phyloP scores from a whole-genome alignment of 1,140 invertebrate genomes.

The Zaprionus capensis region DNA sequence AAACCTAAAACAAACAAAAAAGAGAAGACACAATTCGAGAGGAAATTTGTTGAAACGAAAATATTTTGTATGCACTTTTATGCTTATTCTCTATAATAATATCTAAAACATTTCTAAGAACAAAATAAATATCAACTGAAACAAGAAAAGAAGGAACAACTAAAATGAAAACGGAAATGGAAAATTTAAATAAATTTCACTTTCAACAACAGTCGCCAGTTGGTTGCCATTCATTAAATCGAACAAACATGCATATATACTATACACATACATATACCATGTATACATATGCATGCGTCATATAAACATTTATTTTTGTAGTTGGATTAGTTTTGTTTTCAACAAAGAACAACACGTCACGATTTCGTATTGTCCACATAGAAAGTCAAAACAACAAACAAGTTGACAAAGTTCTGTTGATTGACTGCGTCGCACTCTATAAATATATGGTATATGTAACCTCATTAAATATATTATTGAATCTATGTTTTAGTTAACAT shows the following conservation, averaged over 20 bases:
- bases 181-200: slow-evolving; percentile 44
- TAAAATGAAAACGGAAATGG: slow-evolving; percentile 42
- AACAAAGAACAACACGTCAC: slow-evolving; percentile 60
- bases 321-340: slow-evolving; percentile 46
- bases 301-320: slow-evolving; percentile 41
- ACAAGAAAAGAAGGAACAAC: slow-evolving; percentile 23
- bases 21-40: neutral
- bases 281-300: neutral
- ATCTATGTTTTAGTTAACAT: neutral
- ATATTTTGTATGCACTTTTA: slow-evolving; percentile 74
- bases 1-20: neutral
- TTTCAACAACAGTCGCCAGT: slow-evolving; percentile 49
- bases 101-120: slow-evolving; percentile 50
- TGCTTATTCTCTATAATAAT: slow-evolving; percentile 69
- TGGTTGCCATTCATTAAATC: slow-evolving; percentile 47
- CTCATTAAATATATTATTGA: neutral
- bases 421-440: slow-evolving; percentile 4
- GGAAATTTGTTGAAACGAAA: slow-evolving; percentile 31
- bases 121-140: slow-evolving; percentile 37
- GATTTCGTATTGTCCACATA: slow-evolving; percentile 26
- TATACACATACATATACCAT: slow-evolving; percentile 10
- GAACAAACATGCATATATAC: slow-evolving; percentile 13
- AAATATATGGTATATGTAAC: too few relatives aligned
- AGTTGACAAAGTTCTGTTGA: slow-evolving; percentile 3
- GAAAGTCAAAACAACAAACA: slow-evolving; percentile 26